Conservation (phyloP, 92 coral and sea anemone genomes). For the Parazoanthus darwini region DNA sequence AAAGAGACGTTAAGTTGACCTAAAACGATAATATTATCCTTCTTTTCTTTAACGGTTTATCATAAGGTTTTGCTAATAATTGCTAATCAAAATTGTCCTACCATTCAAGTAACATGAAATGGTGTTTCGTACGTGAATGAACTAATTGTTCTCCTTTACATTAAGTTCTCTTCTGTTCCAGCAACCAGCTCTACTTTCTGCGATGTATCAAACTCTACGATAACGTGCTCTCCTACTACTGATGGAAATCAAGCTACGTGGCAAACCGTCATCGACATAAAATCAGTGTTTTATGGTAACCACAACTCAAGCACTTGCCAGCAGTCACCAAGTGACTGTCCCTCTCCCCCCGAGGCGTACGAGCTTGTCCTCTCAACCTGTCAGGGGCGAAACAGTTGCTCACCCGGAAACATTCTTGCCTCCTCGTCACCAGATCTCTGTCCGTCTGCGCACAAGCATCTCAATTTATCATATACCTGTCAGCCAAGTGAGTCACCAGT, state of each 20-base stretch:
- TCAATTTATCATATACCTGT: not conserved
- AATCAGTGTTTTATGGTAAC: slow-evolving; percentile 8
- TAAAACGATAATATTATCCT: too few relatives aligned
- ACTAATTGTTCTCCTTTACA: not conserved
- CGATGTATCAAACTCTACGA: not conserved
- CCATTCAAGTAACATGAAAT: too few relatives aligned
- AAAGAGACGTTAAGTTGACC: too few relatives aligned
- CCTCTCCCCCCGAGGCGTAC: not conserved
- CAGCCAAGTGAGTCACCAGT: not conserved
- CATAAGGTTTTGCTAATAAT: too few relatives aligned
- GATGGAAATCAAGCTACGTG: not conserved
- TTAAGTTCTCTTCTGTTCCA: not conserved
- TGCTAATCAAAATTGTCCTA: too few relatives aligned
- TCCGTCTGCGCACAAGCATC: not conserved
- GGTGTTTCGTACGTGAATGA: too few relatives aligned
- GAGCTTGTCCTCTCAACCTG: not conserved
- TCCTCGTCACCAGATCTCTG: slow-evolving; percentile 7
- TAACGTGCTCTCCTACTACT: not conserved
- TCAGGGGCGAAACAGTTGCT: not conserved
- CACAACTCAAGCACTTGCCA: not conserved
- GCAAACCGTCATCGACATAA: not conserved
- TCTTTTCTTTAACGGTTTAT: too few relatives aligned
- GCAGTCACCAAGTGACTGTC: not conserved
- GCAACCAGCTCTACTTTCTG: not conserved
- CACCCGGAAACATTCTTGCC: not conserved